phyloP scores from a whole-genome alignment of 2,113 vertebrate species.

The Equus przewalskii region DNA sequence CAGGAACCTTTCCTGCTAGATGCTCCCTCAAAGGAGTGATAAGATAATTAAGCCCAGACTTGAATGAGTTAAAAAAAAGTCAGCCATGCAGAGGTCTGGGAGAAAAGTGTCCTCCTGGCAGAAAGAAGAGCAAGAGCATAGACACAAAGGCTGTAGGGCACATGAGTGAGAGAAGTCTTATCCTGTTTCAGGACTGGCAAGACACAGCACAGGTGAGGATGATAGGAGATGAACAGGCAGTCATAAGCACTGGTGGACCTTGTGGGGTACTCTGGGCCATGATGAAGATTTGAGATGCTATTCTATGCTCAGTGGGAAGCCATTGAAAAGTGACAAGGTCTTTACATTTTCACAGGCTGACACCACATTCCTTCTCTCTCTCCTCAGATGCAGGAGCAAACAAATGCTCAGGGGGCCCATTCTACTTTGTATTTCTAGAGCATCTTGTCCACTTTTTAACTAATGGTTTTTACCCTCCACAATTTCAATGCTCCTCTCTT shows the following conservation, averaged over 20 bases:
- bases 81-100: neutral
- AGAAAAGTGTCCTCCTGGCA: neutral
- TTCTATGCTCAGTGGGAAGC: neutral
- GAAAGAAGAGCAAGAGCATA: neutral
- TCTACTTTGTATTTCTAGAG: neutral
- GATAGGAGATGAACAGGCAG: neutral
- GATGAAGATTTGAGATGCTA: neutral
- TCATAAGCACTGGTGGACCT: neutral
- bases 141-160: neutral
- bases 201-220: neutral
- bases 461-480: neutral
- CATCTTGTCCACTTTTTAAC: neutral
- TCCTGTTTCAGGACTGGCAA: neutral
- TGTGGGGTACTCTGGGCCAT: neutral
- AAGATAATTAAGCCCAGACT: neutral
- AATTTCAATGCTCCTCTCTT: neutral
- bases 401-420: neutral
- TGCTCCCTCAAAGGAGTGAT: neutral
- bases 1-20: neutral
- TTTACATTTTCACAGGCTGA: neutral
- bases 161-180: neutral
- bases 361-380: neutral
- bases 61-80: neutral
- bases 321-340: neutral
- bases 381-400: neutral